Evolutionary conservation across 1,140 invertebrate species (phyloP).

Genomic region (Rhynchophorus ferrugineus): DNA sequence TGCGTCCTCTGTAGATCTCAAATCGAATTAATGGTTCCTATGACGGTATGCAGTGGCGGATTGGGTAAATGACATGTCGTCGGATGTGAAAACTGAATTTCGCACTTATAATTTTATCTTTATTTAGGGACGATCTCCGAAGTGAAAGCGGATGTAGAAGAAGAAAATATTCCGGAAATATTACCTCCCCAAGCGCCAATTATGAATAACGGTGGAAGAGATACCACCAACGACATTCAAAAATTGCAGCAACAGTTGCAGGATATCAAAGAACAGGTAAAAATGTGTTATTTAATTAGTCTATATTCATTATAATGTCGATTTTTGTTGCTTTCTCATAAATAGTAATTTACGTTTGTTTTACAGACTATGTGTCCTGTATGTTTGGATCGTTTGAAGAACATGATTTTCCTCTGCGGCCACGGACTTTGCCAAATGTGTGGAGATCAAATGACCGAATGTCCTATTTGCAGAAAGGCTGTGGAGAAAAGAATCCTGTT

Average conservation of each 20-base stretch:
- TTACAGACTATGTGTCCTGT: conserved; percentile 95
- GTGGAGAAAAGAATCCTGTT: conserved; percentile 92
- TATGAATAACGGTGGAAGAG: conserved; percentile 79
- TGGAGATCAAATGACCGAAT: conserved; percentile 92
- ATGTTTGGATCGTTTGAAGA: conserved; percentile 93
- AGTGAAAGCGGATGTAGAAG: conserved; percentile 44
- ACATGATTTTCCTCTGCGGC: conserved; percentile 97
- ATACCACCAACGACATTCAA: conserved; percentile 80
- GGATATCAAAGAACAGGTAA: conserved; percentile 94
- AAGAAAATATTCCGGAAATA: conserved; percentile 37
- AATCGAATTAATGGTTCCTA: conserved; percentile 70
- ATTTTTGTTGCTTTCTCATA: too few species aligned
- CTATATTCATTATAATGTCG: too few species aligned
- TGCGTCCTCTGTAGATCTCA: conserved; percentile 88
- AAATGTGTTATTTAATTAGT: too few species aligned
- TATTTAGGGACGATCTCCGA: conserved; percentile 43
- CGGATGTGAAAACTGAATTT: background rate
- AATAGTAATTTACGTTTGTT: too few species aligned
- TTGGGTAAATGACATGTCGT: conserved; percentile 31
- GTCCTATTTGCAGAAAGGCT: conserved; percentile 92
- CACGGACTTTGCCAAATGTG: conserved; percentile 98
- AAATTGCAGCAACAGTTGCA: conserved; percentile 93
- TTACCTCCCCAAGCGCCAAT: conserved; percentile 40
- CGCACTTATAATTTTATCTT: background rate
- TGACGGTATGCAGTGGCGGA: conserved; percentile 61